Percentiles rank a stretch among this genome's conserved stretches.
These are phyloP conservation scores for Hanleya hanleyi DNA, from an alignment of 2,888 invertebrate genomes.

Conservation along the genomic window DNA sequence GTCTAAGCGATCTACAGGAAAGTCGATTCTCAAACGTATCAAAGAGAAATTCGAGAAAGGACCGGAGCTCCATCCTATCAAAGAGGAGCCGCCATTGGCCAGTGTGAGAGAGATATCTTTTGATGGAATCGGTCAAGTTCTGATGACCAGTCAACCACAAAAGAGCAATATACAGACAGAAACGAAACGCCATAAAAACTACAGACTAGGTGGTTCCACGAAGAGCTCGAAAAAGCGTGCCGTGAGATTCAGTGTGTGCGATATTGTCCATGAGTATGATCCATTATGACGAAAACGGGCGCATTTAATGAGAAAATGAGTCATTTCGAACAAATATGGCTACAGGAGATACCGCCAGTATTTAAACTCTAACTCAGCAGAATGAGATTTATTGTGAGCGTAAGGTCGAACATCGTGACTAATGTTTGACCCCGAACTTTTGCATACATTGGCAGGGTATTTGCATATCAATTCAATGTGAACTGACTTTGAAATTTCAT, in stretches of 20 bases:
- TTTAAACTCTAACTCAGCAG: too few species aligned
- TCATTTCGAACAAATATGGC: too few species aligned
- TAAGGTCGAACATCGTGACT: too few species aligned
- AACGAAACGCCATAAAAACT: neutral
- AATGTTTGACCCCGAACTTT: too few species aligned
- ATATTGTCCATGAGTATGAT: neutral
- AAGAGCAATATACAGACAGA: neutral
- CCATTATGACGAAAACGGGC: too few species aligned
- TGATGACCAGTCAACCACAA: neutral
- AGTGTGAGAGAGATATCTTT: neutral
- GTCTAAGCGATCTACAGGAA: neutral
- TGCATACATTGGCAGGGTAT: too few species aligned
- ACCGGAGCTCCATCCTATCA: neutral
- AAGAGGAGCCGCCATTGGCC: neutral
- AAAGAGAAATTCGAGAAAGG: neutral
- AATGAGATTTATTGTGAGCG: too few species aligned
- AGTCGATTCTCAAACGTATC: neutral
- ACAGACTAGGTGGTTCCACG: neutral
- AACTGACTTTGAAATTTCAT: too few species aligned
- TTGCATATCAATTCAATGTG: too few species aligned
- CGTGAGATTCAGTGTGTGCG: neutral
- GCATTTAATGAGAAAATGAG: too few species aligned
- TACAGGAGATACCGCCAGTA: too few species aligned
- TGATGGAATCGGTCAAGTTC: neutral
- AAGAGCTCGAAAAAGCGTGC: neutral